Evolutionary conservation across 2,113 vertebrate species (phyloP), one percentile per base, ranked within the genome.

Genomic region (Zingel zingel): DNA sequence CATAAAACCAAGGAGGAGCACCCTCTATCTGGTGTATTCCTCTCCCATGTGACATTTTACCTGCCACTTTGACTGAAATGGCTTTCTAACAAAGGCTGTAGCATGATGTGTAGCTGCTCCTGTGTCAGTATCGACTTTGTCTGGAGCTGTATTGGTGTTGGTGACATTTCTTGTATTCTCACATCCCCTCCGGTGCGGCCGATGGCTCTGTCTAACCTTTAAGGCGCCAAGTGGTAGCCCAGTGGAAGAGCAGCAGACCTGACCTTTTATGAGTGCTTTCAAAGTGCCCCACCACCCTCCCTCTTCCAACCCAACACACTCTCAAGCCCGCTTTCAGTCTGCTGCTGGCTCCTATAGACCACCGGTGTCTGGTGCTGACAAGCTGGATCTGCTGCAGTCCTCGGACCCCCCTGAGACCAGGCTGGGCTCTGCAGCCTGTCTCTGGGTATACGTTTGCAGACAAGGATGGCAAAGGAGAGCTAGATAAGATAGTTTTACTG

Each of bases 131-230:
- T 94, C 33, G 87, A 90, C 90, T 83, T 74, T 82, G 77, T 88
- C 83, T 86, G 77, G 39, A 77, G 69, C 79, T 74, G 27, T 72
- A 62, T 79, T 83, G 85, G 88, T 80, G 87, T 79, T 23, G 71
- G 79, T 84, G 92, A 91, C 88, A 86, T 92, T 93, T 92, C 83
- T 50, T 63, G 64, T 85, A 81, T 79, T 91, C 79, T 91, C 80
- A 69, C 73, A 56, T 87, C 87, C 68, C 89, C 88, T 89, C 85
- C 2, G 81, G 82, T 75, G 86, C 16, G 5, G 85, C 89, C 36
- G 10, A 78, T 71, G 78, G 86, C 80, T 89, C 80, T 65, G 74
- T 77, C 78, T 91, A 86, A 94, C 91, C 93, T 94, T 90, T 92
- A 74, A 85, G 88, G 87, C 69, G 56, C 84, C 92, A 81, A 83